Evolutionary conservation across 2,113 vertebrate genomes (phyloP), one percentile per base, ranked within the genome.

Genomic region (Notarius quadriscutis): DNA sequence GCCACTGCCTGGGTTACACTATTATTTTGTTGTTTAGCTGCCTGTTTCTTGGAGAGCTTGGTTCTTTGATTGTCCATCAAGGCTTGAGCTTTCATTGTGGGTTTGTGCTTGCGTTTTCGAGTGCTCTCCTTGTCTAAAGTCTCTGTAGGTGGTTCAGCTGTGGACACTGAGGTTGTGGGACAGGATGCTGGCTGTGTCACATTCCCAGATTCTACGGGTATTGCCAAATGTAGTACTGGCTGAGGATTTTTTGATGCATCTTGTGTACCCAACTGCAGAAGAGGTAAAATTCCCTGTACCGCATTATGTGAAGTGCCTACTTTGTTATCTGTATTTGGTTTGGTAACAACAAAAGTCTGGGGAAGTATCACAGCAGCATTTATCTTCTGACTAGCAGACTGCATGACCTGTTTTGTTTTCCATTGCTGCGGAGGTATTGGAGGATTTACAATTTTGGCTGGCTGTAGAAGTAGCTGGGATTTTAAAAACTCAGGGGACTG

Each of bases 351-450:
- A 78, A 94, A 8, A 1, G 93, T 87, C 0, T 92, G 87, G 0
- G 95, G 90, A 20, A 95, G 15, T 53, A 95, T 53, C 84, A 96
- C 92, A 0, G 92, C 75, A 0, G 91, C 20, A 2, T 91, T 50
- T 17, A 5, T 18, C n/a, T 75, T 30, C 15, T 84, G 87, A 51
- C 14, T 88, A 78, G n/a, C 60, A 55, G 34, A 20, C 53, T 60
- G 20, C 30, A 30, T 22, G 5, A 20, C 50, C 50, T 9, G 83
- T 48, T 57, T 51, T 57, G 18, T 14, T 41, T 69, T 53, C 7
- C n/a, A 67, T 58, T 15, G 11, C 14, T 48, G 53, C 25, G 7
- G 78, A 53, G 30, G 34, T 57, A 11, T 2, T 60, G 9, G 34
- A 53, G 30, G 85, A 63, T 71, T 25, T 79, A 57, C 41, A 41